These are phyloP conservation scores for Callimorpha dominula DNA, from an alignment of 2,888 invertebrate genomes.

Conservation along the genomic window DNA sequence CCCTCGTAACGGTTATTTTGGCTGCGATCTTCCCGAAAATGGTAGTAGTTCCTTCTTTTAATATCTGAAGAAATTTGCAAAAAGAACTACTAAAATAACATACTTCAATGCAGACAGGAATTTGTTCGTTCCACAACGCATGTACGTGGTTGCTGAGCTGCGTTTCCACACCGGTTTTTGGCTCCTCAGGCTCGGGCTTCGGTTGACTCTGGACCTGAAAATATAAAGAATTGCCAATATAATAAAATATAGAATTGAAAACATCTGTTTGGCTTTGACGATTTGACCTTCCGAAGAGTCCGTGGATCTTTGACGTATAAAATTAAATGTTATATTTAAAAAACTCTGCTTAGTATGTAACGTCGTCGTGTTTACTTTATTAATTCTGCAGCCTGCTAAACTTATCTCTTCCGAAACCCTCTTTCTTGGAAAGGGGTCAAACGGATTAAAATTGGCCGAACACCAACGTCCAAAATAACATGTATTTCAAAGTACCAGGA, in stretches of 20 bases:
- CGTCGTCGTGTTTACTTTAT: neutral
- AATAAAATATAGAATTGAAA: neutral
- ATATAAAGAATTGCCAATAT: neutral
- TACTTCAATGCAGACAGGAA: conserved; percentile 93
- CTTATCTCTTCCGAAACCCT: neutral
- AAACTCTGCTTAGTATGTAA: too few species aligned
- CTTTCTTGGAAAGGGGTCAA: neutral
- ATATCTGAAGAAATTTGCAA: too few species aligned
- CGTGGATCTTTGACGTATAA: too few species aligned
- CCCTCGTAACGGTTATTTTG: too few species aligned
- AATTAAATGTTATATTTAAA: too few species aligned
- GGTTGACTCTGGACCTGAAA: conserved; percentile 75
- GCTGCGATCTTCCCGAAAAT: too few species aligned
- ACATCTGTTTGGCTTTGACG: neutral
- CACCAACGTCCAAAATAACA: neutral
- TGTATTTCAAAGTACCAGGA: conserved; percentile 9
- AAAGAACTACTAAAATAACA: conserved; percentile 5
- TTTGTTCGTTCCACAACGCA: conserved; percentile 89
- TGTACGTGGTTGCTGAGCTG: conserved; percentile 78
- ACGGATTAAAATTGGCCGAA: neutral
- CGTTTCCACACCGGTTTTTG: conserved; percentile 67
- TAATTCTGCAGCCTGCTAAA: neutral
- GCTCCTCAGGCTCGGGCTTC: conserved; percentile 64
- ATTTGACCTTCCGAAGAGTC: neutral
- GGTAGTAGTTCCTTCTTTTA: too few species aligned